These are phyloP conservation scores for Pentalonia nigronervosa DNA, from an alignment of 1,140 invertebrate species.

Conservation along the genomic window DNA sequence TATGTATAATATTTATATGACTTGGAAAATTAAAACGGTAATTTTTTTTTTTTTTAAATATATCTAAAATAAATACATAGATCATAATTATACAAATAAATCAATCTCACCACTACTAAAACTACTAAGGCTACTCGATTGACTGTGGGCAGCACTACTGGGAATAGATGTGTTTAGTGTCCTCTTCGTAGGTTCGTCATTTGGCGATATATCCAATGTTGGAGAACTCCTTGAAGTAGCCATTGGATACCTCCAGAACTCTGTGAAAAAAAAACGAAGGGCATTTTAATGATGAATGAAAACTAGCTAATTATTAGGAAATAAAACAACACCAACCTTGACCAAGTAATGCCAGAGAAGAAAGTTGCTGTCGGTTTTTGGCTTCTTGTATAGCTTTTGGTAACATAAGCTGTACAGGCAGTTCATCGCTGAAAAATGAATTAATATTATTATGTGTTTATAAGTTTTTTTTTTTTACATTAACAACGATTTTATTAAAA, in stretches of 20 bases:
- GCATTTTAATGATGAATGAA: background rate
- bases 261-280: slow-evolving; percentile 64
- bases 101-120: slow-evolving; percentile 68
- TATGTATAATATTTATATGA: too few species aligned
- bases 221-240: slow-evolving; percentile 71
- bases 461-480: background rate
- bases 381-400: slow-evolving; percentile 84
- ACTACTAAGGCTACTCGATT: slow-evolving; percentile 68
- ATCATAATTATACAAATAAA: background rate
- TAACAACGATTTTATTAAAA: background rate
- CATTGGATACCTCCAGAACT: slow-evolving; percentile 90
- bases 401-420: slow-evolving; percentile 88
- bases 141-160: slow-evolving; percentile 62
- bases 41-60: background rate
- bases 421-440: slow-evolving; percentile 76
- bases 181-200: slow-evolving; percentile 30
- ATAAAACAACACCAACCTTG: slow-evolving; percentile 70
- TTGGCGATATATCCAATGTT: slow-evolving; percentile 63
- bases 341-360: slow-evolving; percentile 87
- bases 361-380: slow-evolving; percentile 86
- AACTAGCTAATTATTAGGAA: background rate
- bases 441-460: background rate
- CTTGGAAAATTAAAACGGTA: background rate
- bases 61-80: background rate
- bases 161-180: slow-evolving; percentile 60